Evolutionary conservation across 2,113 vertebrate genomes (phyloP).

Genomic region (Carettochelys insculpta): DNA sequence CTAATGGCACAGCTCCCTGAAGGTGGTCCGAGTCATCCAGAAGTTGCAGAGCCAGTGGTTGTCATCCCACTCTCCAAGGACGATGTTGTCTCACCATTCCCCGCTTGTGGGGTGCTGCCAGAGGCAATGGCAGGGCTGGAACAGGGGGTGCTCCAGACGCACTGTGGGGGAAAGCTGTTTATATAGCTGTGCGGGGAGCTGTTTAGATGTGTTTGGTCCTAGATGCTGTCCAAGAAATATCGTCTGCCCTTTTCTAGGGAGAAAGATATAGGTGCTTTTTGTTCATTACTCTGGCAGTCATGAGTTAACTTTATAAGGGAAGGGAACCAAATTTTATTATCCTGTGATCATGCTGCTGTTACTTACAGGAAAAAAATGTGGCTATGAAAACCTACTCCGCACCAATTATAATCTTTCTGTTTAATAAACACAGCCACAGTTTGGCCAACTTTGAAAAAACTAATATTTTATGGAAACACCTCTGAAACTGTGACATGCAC

Average conservation of each 20-base stretch:
- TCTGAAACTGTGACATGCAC: background rate
- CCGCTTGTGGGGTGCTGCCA: too few species aligned
- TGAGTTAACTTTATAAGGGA: background rate
- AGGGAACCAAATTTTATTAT: background rate
- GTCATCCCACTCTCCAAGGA: too few species aligned
- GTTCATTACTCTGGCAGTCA: background rate
- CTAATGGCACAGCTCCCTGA: too few species aligned
- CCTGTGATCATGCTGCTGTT: background rate
- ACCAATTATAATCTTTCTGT: background rate
- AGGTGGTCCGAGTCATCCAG: too few species aligned
- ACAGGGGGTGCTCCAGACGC: too few species aligned
- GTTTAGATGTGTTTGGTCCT: background rate
- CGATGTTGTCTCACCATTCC: too few species aligned
- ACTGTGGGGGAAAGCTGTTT: too few species aligned
- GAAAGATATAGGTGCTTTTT: background rate
- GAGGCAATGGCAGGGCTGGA: too few species aligned
- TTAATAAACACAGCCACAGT: conserved; percentile 7
- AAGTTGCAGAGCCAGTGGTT: too few species aligned
- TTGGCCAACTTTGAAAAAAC: background rate
- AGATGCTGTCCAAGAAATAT: background rate
- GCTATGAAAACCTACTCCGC: conserved; percentile 5
- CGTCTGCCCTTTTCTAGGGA: background rate
- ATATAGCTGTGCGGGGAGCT: too few species aligned
- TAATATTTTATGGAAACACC: conserved; percentile 22
- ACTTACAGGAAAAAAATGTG: background rate